Conservation (phyloP, 2,797 vertebrate species). For the Vireo griseus region DNA sequence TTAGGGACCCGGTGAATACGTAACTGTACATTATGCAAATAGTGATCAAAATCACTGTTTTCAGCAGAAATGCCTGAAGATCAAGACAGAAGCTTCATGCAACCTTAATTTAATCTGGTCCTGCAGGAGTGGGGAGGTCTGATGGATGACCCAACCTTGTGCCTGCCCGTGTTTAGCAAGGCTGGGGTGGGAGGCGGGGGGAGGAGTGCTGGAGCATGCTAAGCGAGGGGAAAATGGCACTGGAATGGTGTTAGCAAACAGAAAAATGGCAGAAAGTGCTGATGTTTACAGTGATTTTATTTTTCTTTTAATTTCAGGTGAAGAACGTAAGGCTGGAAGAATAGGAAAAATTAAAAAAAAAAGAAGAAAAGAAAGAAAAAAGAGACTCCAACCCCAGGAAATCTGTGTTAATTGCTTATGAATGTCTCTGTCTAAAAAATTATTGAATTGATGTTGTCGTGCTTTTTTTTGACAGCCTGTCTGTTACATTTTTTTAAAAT, state of each 20-base stretch:
- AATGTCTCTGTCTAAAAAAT: slow-evolving; percentile 44
- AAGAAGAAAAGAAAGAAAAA: neutral
- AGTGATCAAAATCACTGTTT: slow-evolving; percentile 39
- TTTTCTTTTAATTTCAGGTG: slow-evolving; percentile 21
- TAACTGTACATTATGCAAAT: slow-evolving; percentile 51
- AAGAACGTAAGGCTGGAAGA: neutral
- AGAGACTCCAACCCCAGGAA: neutral
- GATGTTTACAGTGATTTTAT: neutral
- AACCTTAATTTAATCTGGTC: slow-evolving; percentile 44
- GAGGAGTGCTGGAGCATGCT: neutral
- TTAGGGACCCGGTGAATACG: neutral
- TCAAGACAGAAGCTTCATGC: slow-evolving; percentile 22
- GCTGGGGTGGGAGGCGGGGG: neutral
- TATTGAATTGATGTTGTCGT: slow-evolving; percentile 30
- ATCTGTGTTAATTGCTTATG: slow-evolving; percentile 44
- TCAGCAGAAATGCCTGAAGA: slow-evolving; percentile 55
- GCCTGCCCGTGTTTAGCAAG: neutral
- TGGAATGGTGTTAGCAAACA: neutral
- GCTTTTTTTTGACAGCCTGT: slow-evolving; percentile 54
- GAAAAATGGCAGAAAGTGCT: neutral
- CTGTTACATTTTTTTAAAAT: slow-evolving; percentile 49
- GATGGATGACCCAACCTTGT: slow-evolving; percentile 13
- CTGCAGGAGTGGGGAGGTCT: slow-evolving; percentile 38
- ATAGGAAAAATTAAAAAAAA: neutral
- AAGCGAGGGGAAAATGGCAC: neutral